Conservation (phyloP, 2,113 vertebrate genomes). For the Tauraco erythrolophus region DNA sequence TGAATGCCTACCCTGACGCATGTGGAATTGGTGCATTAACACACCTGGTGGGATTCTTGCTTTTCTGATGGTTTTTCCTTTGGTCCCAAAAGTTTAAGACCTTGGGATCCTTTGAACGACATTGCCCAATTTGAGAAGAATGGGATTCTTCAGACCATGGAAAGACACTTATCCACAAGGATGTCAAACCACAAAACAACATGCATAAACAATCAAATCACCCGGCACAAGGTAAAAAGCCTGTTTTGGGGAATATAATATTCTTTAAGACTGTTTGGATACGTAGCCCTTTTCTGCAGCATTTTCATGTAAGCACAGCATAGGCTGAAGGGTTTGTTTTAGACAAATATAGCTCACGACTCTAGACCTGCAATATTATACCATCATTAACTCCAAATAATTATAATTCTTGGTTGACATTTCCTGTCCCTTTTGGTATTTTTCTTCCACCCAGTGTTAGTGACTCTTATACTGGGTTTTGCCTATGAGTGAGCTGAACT, state of each 20-base stretch:
- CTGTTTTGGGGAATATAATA: not conserved
- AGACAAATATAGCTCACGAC: not conserved
- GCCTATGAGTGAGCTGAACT: not conserved
- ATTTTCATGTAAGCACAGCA: not conserved
- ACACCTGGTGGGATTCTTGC: not conserved
- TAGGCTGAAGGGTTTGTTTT: not conserved
- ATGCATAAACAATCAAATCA: slow-evolving; percentile 80
- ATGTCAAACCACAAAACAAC: slow-evolving; percentile 74
- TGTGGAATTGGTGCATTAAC: not conserved
- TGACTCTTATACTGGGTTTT: not conserved
- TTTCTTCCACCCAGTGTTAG: not conserved
- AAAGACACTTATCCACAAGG: slow-evolving; percentile 71
- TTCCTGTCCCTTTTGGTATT: not conserved
- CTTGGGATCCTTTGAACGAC: slow-evolving; percentile 88
- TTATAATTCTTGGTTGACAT: not conserved
- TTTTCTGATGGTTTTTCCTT: slow-evolving; percentile 8
- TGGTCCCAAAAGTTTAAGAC: slow-evolving; percentile 78
- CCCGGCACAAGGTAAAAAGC: slow-evolving; percentile 80
- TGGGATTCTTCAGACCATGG: slow-evolving; percentile 88
- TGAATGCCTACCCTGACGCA: not conserved
- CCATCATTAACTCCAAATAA: not conserved
- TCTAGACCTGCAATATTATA: not conserved
- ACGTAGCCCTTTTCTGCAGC: not conserved
- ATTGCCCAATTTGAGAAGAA: slow-evolving; percentile 91
- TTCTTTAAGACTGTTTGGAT: not conserved